Evolutionary conservation across 2,797 vertebrate species (phyloP), one percentile per base, ranked within the genome.

Genomic region (Hypotaenidia okinawae): DNA sequence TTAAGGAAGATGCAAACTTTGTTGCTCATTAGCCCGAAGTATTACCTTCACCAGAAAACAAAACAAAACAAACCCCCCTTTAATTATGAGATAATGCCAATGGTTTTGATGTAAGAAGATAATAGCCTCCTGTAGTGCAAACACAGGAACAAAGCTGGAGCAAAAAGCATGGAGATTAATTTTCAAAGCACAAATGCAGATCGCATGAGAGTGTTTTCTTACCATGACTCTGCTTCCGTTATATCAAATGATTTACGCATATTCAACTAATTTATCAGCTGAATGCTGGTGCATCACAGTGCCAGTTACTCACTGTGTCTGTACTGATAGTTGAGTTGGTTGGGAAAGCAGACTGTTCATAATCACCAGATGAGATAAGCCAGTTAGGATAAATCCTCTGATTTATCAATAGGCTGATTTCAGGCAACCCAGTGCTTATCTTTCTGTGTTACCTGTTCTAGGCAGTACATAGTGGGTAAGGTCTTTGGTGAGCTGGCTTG

Each of bases 231-330:
- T 35, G 64, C 37, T 96, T 94, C 93, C 2, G 3, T 84, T 94
- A 49, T 33, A 70, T n/a, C 77, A 37, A 79, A 57, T n/a, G 47
- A 90, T 73, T 79, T 91, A n/a, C 24, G 30, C 33, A 18, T 74
- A 72, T 80, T 94, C 82, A 90, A 92, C 92, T 74, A 91, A 80
- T 79, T 84, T 67, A 87, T 79, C 94, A 69, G 51, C 64, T 41
- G 73, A 82, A 86, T 3, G 47, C 59, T 59, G 35, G 47, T 73
- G 67, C 69, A 92, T 83, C 67, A 55, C 63, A 79, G 67, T 84
- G 67, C 62, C 75, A 83, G 61, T 68, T 87, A 77, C 47, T 90
- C 84, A 59, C 21, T 39, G n/a, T 54, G 39, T n/a, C 21, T 54
- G 79, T 79, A 63, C 49, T 41, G 52, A 77, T 45, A 79, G 79